Base-by-base conservation (phyloP, 2,797 vertebrate genomes). In the Bryconaethiops microstoma region DNA sequence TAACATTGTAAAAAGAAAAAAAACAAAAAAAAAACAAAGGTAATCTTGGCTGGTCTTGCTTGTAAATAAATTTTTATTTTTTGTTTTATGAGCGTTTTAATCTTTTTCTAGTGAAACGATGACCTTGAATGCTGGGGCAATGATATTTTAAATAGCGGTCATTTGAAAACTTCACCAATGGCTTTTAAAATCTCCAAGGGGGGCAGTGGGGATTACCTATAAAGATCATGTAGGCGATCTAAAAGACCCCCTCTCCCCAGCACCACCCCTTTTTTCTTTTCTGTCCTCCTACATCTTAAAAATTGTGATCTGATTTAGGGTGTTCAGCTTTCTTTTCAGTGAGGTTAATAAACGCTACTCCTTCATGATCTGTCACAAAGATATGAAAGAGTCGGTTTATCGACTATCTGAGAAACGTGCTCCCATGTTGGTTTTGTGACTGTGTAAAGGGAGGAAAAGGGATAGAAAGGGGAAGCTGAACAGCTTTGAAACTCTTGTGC, bases 21-120 rank as follows among this genome's bases (percentile, higher is more conserved):
- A n/a, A n/a, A n/a, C n/a, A n/a, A n/a, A n/a, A n/a, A 85, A 60
- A 87, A 88, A 86, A 86, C 72, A 84, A 78, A 59, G 82, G 76
- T 86, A 76, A 88, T 85, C 81, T 83, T 82, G 62, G 73, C 78
- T 83, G 83, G 86, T 88, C 77, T 84, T 86, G 88, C 85, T 82
- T 92, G 88, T 91, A 91, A 88, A 91, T 91, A 90, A 25, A 78
- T 84, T 89, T 89, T 85, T 83, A 84, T 86, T 81, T 88, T 85
- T 67, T 83, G 75, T 82, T 89, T 88, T 85, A 77, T 86, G 79
- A 87, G 63, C 39, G 80, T 90, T 89, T 89, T 86, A 90, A 90
- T 86, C 83, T 81, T 88, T 89, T 89, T 87, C 88, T 87, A 88
- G 82, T 79, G 76, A 88, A 82, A 81, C 45, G 74, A 88, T 84